These are phyloP conservation scores for Cyprinodon variegatus DNA, from an alignment of 2,113 vertebrate genomes.

Conservation along the genomic window DNA sequence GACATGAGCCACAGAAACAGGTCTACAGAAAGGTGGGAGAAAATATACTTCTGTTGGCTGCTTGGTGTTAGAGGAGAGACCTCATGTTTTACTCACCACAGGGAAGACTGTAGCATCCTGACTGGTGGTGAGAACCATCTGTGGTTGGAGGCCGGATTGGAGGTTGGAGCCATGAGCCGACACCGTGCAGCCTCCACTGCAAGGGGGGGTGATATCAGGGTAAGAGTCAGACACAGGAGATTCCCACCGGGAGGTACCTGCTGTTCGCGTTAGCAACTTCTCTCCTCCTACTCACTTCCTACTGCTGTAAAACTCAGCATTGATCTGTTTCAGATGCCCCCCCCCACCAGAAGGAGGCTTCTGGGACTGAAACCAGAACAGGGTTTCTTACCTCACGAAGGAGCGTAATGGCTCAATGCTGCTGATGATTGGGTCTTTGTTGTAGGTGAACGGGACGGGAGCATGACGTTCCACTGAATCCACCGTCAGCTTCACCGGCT, in stretches of 20 bases:
- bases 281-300: constrained; percentile 63
- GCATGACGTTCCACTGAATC: constrained; percentile 82
- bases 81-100: constrained; percentile 86
- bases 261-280: constrained; percentile 63
- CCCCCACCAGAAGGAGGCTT: neutral
- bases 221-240: constrained; percentile 45
- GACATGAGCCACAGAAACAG: no score
- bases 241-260: constrained; percentile 56
- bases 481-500: constrained; percentile 84
- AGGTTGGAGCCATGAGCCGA: constrained; percentile 90
- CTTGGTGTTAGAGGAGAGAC: neutral
- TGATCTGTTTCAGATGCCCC: constrained; percentile 29
- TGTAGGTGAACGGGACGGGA: constrained; percentile 84
- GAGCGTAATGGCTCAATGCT: constrained; percentile 91
- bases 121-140: constrained; percentile 89
- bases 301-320: constrained; percentile 33
- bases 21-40: no score
- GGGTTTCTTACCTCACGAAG: constrained; percentile 86
- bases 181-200: constrained; percentile 94
- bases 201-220: constrained; percentile 46
- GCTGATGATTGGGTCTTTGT: constrained; percentile 88
- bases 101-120: constrained; percentile 86
- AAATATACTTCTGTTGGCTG: no score
- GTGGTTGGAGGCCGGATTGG: constrained; percentile 89
- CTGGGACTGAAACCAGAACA: neutral